phyloP scores from a whole-genome alignment of 1,140 invertebrate genomes.

The Achatina immaculata region DNA sequence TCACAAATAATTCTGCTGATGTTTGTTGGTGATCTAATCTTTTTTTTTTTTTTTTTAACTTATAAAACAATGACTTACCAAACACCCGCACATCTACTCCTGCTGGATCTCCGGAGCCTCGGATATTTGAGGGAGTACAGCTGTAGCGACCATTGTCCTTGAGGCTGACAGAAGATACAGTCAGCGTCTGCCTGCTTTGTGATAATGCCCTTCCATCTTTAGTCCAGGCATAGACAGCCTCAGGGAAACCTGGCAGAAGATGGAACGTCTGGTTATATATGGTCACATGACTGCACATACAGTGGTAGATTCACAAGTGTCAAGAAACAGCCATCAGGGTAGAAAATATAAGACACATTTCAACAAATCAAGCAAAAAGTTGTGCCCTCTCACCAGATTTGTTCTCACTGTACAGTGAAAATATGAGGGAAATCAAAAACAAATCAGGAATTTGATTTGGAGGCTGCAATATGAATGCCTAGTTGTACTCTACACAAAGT shows the following conservation, averaged over 20 bases:
- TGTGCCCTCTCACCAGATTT: no score
- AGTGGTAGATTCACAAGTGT: not conserved
- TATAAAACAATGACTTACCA: constrained; percentile 42
- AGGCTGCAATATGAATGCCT: no score
- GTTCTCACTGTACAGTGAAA: no score
- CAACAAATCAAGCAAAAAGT: no score
- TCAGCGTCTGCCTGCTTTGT: constrained; percentile 30
- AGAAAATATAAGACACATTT: not conserved
- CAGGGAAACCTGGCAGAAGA: constrained; percentile 47
- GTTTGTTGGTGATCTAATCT: no score
- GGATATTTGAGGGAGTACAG: constrained; percentile 52
- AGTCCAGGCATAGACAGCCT: constrained; percentile 53
- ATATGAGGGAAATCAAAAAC: no score
- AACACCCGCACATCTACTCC: constrained; percentile 47
- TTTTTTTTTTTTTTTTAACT: not conserved
- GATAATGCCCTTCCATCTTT: constrained; percentile 37
- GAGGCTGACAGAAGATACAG: constrained; percentile 41
- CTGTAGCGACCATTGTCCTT: constrained; percentile 52
- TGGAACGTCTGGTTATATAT: no score
- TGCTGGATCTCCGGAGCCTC: constrained; percentile 44
- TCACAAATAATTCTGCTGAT: no score
- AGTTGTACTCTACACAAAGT: no score
- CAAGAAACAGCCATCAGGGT: no score
- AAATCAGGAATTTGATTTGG: no score
- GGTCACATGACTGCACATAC: not conserved